phyloP scores from a whole-genome alignment of 2,888 invertebrate genomes.

The Polia nebulosa region DNA sequence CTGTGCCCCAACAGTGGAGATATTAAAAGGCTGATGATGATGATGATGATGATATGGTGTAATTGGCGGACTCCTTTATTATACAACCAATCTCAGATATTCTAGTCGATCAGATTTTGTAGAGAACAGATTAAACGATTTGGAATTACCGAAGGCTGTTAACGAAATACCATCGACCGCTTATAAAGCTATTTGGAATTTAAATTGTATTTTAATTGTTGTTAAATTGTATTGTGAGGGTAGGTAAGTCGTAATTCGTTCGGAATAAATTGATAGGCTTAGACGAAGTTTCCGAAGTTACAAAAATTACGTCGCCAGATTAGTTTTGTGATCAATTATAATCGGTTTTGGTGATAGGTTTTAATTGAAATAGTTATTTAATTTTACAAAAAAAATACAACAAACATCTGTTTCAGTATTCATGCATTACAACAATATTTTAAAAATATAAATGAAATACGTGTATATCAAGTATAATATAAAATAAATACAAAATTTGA shows the following conservation, averaged over 20 bases:
- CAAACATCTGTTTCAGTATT: too few relatives aligned
- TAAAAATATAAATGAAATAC: too few relatives aligned
- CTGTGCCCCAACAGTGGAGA: too few relatives aligned
- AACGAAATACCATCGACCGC: constrained; percentile 51
- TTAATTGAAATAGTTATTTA: neutral
- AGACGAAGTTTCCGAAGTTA: constrained; percentile 27
- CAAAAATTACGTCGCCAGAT: constrained; percentile 25
- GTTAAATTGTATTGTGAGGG: constrained; percentile 53
- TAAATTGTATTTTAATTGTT: constrained; percentile 67
- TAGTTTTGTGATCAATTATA: constrained; percentile 24
- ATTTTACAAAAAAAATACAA: neutral
- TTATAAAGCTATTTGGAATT: constrained; percentile 66
- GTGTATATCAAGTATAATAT: too few relatives aligned
- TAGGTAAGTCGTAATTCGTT: constrained; percentile 47
- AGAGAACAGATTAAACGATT: constrained; percentile 46
- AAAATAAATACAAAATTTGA: too few relatives aligned
- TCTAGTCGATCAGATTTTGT: constrained; percentile 33
- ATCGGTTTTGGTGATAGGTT: neutral
- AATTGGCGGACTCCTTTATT: too few relatives aligned
- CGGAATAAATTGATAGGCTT: constrained; percentile 49
- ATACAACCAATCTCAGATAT: neutral
- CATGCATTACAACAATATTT: neutral
- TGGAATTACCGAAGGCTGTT: constrained; percentile 50
- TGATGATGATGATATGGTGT: too few relatives aligned
- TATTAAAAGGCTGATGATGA: too few relatives aligned